Evolutionary conservation across 2,888 invertebrate species (phyloP).

Genomic region (Dermolepida albohirtum): DNA sequence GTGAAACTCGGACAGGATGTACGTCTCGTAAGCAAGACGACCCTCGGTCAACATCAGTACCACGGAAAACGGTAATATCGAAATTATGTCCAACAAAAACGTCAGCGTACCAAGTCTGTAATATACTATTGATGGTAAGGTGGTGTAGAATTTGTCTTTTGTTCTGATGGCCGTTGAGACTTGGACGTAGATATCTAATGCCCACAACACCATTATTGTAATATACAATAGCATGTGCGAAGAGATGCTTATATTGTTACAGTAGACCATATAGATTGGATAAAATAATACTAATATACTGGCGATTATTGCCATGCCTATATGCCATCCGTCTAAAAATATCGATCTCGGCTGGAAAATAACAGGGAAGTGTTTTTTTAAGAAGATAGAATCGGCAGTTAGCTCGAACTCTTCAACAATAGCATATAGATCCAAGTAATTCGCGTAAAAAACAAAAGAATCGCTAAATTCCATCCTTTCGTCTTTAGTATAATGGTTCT

Average conservation of each 20-base stretch:
- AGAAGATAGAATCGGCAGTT: slow-evolving; percentile 50
- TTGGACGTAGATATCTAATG: slow-evolving; percentile 50
- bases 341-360: slow-evolving; percentile 52
- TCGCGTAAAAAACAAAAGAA: slow-evolving; percentile 43
- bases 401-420: slow-evolving; percentile 50
- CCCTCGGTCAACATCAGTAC: slow-evolving; percentile 40
- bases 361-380: slow-evolving; percentile 49
- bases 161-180: slow-evolving; percentile 50
- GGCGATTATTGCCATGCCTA: slow-evolving; percentile 36
- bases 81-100: slow-evolving; percentile 48
- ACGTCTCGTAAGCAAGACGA: slow-evolving; percentile 18
- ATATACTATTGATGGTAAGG: slow-evolving; percentile 43
- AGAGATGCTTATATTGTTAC: background rate
- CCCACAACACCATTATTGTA: slow-evolving; percentile 43
- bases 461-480: slow-evolving; percentile 3
- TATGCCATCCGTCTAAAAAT: slow-evolving; percentile 49
- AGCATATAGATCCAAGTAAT: slow-evolving; percentile 48
- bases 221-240: slow-evolving; percentile 17
- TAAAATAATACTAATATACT: slow-evolving; percentile 42
- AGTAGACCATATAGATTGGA: slow-evolving; percentile 47
- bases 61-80: slow-evolving; percentile 47
- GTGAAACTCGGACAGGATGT: slow-evolving; percentile 44
- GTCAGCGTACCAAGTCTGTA: slow-evolving; percentile 31
- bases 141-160: slow-evolving; percentile 41
- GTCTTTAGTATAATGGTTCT: slow-evolving; percentile 9